Evolutionary conservation across 2,888 invertebrate species (phyloP).

Genomic region (Melieria omissa): DNA sequence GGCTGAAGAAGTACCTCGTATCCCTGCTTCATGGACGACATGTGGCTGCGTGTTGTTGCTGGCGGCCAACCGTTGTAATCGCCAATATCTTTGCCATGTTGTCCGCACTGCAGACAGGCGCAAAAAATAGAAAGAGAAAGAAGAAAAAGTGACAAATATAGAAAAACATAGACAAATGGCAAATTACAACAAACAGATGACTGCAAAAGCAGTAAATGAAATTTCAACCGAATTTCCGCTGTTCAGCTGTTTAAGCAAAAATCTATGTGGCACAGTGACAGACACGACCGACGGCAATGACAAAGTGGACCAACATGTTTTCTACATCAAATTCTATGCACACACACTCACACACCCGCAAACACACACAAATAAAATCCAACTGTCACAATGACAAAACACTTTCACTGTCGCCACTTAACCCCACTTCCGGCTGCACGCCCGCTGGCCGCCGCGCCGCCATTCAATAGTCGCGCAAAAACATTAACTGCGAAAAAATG

Average conservation of each 20-base stretch:
- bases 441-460: too few relatives aligned
- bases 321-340: not conserved
- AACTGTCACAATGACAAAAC: too few relatives aligned
- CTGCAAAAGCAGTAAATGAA: slow-evolving; percentile 11
- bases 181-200: slow-evolving; percentile 18
- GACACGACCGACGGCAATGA: not conserved
- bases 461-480: too few relatives aligned
- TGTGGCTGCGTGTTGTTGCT: slow-evolving; percentile 62
- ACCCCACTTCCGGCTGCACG: too few relatives aligned
- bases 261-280: not conserved
- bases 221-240: not conserved
- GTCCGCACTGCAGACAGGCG: slow-evolving; percentile 53
- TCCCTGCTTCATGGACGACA: slow-evolving; percentile 66
- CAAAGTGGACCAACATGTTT: not conserved
- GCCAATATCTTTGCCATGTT: slow-evolving; percentile 65
- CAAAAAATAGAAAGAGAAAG: not conserved
- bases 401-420: too few relatives aligned
- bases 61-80: slow-evolving; percentile 67
- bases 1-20: slow-evolving; percentile 59
- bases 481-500: too few relatives aligned
- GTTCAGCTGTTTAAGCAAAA: not conserved
- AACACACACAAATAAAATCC: not conserved
- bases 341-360: not conserved
- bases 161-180: slow-evolving; percentile 14
- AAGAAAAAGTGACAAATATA: slow-evolving; percentile 30